These are phyloP conservation scores for Stercorarius parasiticus DNA, from an alignment of 2,113 vertebrate species.

Conservation along the genomic window DNA sequence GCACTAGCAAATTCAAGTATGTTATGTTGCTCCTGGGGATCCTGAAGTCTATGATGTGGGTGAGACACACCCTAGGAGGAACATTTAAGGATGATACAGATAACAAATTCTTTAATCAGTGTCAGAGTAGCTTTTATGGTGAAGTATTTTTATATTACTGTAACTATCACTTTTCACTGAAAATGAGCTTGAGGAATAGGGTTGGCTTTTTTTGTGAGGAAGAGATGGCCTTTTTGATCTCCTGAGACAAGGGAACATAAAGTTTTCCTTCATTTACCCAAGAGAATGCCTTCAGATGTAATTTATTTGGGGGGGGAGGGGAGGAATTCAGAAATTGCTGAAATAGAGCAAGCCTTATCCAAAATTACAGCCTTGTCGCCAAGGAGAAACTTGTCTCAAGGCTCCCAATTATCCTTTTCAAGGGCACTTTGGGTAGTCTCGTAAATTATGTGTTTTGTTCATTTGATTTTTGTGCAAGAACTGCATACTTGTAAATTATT, in stretches of 20 bases:
- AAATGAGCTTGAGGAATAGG: background rate
- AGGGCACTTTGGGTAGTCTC: background rate
- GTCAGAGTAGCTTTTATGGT: background rate
- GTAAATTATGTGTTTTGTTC: background rate
- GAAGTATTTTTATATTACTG: background rate
- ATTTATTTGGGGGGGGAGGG: background rate
- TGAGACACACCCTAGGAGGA: background rate
- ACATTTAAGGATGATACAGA: background rate
- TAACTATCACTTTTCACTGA: background rate
- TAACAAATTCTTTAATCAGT: background rate
- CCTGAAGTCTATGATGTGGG: conserved; percentile 4
- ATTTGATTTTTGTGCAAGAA: conserved; percentile 1
- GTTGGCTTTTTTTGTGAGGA: background rate
- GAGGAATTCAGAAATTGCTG: background rate
- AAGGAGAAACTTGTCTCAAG: conserved; percentile 12
- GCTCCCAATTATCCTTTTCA: conserved; percentile 13
- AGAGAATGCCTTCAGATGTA: background rate
- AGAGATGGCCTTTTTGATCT: background rate
- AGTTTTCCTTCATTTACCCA: background rate
- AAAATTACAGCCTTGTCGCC: background rate
- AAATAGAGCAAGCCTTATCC: background rate
- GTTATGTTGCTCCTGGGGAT: background rate
- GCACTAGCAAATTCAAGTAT: background rate
- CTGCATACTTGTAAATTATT: background rate
- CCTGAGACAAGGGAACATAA: background rate